Evolutionary conservation across 2,888 invertebrate genomes (phyloP).

Genomic region (Metacarcinus magister): DNA sequence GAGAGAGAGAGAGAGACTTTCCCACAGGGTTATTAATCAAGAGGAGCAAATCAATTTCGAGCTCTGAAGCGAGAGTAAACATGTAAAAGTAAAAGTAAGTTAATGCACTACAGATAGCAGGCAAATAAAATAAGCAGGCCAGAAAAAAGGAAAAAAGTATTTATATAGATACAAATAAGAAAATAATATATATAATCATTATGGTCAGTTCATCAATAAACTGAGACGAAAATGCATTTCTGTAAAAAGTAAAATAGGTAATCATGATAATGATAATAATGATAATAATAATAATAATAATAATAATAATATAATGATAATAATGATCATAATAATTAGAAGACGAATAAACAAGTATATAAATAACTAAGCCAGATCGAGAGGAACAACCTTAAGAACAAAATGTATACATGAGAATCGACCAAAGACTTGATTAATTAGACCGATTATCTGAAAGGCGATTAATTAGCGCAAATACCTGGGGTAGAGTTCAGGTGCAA

Average conservation of each 20-base stretch:
- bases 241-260: no score
- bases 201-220: no score
- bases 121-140: neutral
- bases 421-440: slow-evolving; percentile 15
- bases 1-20: neutral
- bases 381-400: neutral
- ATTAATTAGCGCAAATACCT: slow-evolving; percentile 5
- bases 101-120: no score
- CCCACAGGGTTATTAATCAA: no score
- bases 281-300: slow-evolving; percentile 32
- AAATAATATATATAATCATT: neutral
- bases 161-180: neutral
- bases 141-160: neutral
- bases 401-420: neutral
- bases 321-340: neutral
- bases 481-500: slow-evolving; percentile 44
- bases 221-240: no score
- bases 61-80: no score
- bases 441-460: slow-evolving; percentile 26
- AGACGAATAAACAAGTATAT: neutral
- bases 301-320: slow-evolving; percentile 50
- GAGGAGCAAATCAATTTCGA: no score
- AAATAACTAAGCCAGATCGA: neutral
- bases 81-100: neutral
- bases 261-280: neutral